These are phyloP conservation scores for Ernsta delagoae DNA, from an alignment of 2,888 invertebrate species.

Conservation along the genomic window DNA sequence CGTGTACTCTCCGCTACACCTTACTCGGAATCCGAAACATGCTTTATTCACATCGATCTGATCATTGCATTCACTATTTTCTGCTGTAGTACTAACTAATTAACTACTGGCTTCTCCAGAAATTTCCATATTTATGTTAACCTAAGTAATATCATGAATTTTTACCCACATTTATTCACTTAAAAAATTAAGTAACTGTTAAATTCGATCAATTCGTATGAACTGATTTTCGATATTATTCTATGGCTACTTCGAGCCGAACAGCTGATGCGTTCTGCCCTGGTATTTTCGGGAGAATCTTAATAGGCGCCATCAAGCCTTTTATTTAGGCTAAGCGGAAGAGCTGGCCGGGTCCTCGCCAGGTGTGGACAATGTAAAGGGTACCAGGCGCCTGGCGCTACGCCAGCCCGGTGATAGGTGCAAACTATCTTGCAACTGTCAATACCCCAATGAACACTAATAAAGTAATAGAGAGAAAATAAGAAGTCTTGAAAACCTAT, in stretches of 20 bases:
- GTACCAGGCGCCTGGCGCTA: too few species aligned
- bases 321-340: too few species aligned
- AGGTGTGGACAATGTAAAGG: too few species aligned
- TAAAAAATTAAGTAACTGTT: background rate
- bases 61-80: background rate
- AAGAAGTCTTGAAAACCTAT: too few species aligned
- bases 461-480: too few species aligned
- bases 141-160: background rate
- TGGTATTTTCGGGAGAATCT: background rate
- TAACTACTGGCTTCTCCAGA: background rate
- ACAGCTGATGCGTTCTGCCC: background rate
- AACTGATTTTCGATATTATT: too few species aligned
- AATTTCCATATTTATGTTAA: slow-evolving; percentile 3
- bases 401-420: too few species aligned
- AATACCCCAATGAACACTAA: too few species aligned
- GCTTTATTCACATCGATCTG: slow-evolving; percentile 14
- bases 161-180: too few species aligned
- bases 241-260: background rate
- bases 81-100: too few species aligned
- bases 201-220: background rate
- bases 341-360: too few species aligned
- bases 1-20: slow-evolving; percentile 15
- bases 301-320: background rate
- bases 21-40: slow-evolving; percentile 12
- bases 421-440: too few species aligned